These are phyloP conservation scores for Rhea americana DNA, from an alignment of 2,113 vertebrate species.

Conservation along the genomic window DNA sequence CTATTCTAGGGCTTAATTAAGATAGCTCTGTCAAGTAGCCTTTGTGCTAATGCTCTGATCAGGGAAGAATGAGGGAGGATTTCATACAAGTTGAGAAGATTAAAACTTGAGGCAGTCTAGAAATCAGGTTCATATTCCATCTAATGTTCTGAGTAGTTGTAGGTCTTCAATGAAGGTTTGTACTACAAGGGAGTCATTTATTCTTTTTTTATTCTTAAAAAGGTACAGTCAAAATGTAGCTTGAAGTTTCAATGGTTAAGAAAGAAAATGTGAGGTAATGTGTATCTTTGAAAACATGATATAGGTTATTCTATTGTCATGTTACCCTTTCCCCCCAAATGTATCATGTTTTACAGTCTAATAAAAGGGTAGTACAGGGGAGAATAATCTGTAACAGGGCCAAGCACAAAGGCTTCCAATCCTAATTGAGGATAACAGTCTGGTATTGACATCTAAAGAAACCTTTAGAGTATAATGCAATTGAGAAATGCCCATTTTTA, in stretches of 20 bases:
- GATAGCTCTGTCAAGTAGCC: background rate
- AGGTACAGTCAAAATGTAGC: background rate
- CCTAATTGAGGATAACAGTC: background rate
- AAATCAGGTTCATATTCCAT: background rate
- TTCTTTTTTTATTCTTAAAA: slow-evolving; percentile 11
- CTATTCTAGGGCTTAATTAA: background rate
- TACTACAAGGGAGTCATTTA: background rate
- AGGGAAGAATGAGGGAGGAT: background rate
- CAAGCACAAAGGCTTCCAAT: background rate
- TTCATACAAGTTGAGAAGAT: background rate
- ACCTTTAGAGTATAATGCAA: background rate
- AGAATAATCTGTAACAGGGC: background rate
- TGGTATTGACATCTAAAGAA: background rate
- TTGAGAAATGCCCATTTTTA: background rate
- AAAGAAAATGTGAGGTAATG: background rate
- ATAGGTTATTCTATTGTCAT: background rate
- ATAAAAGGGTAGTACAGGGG: background rate
- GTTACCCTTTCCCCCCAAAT: background rate
- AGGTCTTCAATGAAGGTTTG: background rate
- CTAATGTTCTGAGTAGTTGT: background rate
- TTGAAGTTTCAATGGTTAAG: background rate
- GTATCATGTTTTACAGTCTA: background rate
- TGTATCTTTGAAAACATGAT: background rate
- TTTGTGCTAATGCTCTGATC: background rate
- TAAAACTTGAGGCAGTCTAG: background rate